phyloP scores from a whole-genome alignment of 2,888 invertebrate genomes.

The Drosophila meridiana region DNA sequence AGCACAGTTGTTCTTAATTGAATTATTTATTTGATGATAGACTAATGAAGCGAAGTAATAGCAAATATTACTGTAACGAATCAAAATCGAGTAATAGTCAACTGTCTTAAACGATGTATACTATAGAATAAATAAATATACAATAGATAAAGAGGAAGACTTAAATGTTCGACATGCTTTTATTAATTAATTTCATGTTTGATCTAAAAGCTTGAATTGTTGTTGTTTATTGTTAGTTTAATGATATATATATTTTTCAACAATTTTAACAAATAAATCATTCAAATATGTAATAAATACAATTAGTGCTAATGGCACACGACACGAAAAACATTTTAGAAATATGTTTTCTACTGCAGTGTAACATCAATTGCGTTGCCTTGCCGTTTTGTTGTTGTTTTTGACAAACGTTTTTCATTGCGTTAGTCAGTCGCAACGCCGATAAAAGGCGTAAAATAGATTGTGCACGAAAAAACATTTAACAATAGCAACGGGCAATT shows the following conservation, averaged over 20 bases:
- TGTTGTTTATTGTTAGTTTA: background rate
- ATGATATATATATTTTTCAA: background rate
- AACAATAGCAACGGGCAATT: constrained; percentile 1
- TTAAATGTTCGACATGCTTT: too few species aligned
- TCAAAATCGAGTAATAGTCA: background rate
- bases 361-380: background rate
- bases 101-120: too few species aligned
- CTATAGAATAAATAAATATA: too few species aligned
- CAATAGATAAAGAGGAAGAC: too few species aligned
- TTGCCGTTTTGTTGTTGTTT: background rate
- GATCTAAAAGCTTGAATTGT: too few species aligned
- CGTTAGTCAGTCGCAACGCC: constrained; percentile 4
- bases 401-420: background rate
- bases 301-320: background rate
- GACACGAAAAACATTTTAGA: background rate
- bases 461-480: background rate
- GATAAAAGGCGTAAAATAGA: constrained; percentile 21
- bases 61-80: background rate
- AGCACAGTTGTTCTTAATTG: background rate
- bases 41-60: background rate
- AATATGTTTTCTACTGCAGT: background rate
- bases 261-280: background rate
- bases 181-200: too few species aligned
- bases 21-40: background rate
- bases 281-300: background rate